Conservation (phyloP, 2,888 invertebrate species). For the Palloptera scutellata region DNA sequence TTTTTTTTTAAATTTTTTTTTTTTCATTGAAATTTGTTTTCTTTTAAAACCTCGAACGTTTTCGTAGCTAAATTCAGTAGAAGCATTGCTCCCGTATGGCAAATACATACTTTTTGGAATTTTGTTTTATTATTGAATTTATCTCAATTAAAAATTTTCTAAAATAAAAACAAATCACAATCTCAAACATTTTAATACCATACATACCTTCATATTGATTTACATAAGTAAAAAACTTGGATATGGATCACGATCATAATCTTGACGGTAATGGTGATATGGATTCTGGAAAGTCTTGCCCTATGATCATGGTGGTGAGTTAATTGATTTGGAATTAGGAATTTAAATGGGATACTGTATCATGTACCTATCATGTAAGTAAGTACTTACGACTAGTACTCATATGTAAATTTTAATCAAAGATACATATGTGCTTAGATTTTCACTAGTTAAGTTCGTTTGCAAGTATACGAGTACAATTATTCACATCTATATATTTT, state of each 20-base stretch:
- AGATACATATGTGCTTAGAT: too few species aligned
- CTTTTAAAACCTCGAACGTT: conserved; percentile 29
- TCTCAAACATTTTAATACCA: not conserved
- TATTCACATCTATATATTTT: too few species aligned
- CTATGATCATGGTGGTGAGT: conserved; percentile 63
- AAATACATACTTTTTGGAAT: not conserved
- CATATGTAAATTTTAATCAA: too few species aligned
- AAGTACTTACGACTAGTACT: not conserved
- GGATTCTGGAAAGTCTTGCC: conserved; percentile 45
- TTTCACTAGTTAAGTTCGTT: too few species aligned
- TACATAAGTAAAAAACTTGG: conserved; percentile 22
- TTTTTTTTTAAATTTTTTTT: conserved; percentile 1
- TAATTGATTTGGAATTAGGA: not conserved
- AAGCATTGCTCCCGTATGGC: too few species aligned
- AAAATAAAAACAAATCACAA: not conserved
- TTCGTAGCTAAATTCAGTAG: conserved; percentile 11
- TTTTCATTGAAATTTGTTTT: conserved; percentile 14
- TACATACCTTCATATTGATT: not conserved
- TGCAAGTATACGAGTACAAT: too few species aligned
- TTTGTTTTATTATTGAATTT: not conserved
- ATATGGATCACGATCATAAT: conserved; percentile 50
- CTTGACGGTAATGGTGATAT: conserved; percentile 34
- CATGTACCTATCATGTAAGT: not conserved
- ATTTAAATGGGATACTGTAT: not conserved
- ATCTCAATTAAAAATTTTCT: not conserved